Percentiles rank a stretch among this genome's conserved stretches.
Conservation (phyloP, 2,797 vertebrate genomes). For the Sebastiscus albofasciatus region DNA sequence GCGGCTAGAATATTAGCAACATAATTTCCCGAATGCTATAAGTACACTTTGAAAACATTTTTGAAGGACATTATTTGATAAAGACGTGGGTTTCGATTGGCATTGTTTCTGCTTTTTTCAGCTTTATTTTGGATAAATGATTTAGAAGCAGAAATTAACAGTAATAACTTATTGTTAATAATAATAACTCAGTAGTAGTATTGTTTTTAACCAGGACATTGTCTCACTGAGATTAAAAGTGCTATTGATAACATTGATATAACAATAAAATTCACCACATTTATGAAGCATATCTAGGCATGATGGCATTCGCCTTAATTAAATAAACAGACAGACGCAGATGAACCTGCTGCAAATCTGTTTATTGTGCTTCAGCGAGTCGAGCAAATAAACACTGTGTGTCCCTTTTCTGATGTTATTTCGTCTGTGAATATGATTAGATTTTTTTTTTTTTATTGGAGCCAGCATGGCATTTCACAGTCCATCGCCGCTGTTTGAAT, state of each 20-base stretch:
- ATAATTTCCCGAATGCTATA: background rate
- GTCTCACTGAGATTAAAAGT: background rate
- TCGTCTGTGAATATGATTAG: background rate
- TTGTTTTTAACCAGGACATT: background rate
- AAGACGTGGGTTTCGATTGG: background rate
- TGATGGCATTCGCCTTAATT: background rate
- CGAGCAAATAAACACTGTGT: background rate
- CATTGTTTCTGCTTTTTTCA: background rate
- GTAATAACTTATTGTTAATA: background rate
- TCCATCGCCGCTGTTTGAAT: background rate
- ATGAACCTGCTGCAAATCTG: background rate
- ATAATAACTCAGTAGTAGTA: background rate
- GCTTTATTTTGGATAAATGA: background rate
- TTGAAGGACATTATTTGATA: background rate
- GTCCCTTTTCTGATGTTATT: background rate
- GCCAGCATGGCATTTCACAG: background rate
- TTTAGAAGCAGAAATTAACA: background rate
- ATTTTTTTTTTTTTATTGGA: background rate
- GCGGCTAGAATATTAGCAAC: conserved; percentile 9
- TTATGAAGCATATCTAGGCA: background rate
- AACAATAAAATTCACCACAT: background rate
- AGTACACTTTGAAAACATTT: background rate
- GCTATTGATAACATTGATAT: too few species aligned
- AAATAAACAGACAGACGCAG: background rate
- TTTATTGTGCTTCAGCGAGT: background rate